Evolutionary conservation across 2,797 vertebrate species (phyloP), one percentile per base, ranked within the genome.

Genomic region (Micromesistius poutassou): DNA sequence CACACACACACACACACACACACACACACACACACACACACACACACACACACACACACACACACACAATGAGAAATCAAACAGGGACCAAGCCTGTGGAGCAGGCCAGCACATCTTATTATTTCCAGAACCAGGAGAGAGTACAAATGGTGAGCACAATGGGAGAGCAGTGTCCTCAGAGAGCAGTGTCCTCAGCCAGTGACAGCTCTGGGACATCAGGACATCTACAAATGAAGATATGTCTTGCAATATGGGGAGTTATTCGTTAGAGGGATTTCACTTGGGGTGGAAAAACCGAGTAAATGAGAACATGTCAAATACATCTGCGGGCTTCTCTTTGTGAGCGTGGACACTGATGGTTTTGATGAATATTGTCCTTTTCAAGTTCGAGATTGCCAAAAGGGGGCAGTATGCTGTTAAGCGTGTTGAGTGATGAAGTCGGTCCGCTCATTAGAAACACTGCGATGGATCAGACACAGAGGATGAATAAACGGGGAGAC

Each of bases 321-420:
- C 25, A 9, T 68, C 70, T 19, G 13, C 30, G 70, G 70, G 31
- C 70, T 30, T 30, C 70, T 28, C 70, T 33, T 71, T 33, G 28
- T 71, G 16, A 16, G 30, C 5, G 14, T 19, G 30, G 14, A 33
- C 68, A 13, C 66, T 71, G 68, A 14, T 14, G 25, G 14, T 30
- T 25, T 42, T 14, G 9, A 73, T n/a, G 2, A n/a, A 35, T n/a
- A 36, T 40, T 4, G 30, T 7, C 19, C 72, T 22, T 28, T 40
- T 30, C 25, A 28, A 30, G 62, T 68, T 25, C 40, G 55, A 40
- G 12, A 80, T 46, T 76, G 83, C 91, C 91, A 90, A 90, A 68
- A 92, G 91, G 87, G 87, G 91, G 91, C 91, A 90, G 89, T 87
- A 50, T 84, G 79, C 38, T 81, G 84, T 89, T 78, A 82, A 77